Percentiles rank a stretch among this genome's conserved stretches.
Conservation (phyloP, 1,140 invertebrate species). For the Hormaphis cornu region DNA sequence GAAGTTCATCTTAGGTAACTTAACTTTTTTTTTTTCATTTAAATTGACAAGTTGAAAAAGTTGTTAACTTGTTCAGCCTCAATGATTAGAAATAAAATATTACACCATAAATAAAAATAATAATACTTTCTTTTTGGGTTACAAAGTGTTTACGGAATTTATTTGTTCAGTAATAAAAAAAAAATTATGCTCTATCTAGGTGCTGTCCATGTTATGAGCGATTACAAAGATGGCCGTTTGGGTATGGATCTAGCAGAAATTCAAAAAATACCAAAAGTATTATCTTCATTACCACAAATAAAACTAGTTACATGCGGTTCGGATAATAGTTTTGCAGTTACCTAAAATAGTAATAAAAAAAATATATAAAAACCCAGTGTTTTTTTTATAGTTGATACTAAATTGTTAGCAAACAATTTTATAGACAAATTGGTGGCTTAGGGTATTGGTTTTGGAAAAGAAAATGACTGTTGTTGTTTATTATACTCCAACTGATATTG, state of each 20-base stretch:
- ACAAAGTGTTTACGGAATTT: too few relatives aligned
- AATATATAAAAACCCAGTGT: too few relatives aligned
- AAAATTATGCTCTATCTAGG: too few relatives aligned
- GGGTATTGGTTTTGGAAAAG: constrained; percentile 29
- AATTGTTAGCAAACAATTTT: neutral
- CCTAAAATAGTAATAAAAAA: constrained; percentile 20
- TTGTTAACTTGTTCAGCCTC: too few relatives aligned
- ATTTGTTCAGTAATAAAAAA: too few relatives aligned
- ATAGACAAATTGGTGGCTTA: constrained; percentile 24
- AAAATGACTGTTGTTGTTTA: constrained; percentile 21
- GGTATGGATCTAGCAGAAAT: constrained; percentile 22
- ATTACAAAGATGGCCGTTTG: constrained; percentile 22
- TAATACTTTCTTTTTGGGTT: too few relatives aligned
- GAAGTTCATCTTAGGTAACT: too few relatives aligned
- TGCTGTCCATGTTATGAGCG: constrained; percentile 12
- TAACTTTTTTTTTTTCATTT: too few relatives aligned
- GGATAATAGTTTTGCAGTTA: constrained; percentile 19
- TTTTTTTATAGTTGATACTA: neutral
- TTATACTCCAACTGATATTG: constrained; percentile 13
- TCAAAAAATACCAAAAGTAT: constrained; percentile 24
- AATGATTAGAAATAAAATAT: too few relatives aligned
- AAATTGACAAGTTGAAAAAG: too few relatives aligned
- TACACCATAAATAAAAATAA: too few relatives aligned
- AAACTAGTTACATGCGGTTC: constrained; percentile 18
- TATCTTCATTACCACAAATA: constrained; percentile 22